phyloP scores from a whole-genome alignment of 2,888 invertebrate species.

The Acholoe squamosa region DNA sequence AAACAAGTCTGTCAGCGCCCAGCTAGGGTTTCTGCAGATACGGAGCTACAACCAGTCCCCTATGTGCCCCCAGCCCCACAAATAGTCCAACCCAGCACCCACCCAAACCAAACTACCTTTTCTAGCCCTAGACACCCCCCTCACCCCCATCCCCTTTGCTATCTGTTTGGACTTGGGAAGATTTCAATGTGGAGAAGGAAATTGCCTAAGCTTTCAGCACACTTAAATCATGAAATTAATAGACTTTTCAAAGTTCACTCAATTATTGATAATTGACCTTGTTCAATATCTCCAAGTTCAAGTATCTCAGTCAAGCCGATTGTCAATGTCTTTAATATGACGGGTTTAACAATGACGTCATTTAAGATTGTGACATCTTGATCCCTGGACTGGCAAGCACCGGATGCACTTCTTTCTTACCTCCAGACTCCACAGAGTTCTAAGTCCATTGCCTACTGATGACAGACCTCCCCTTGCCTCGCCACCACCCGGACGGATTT shows the following conservation, averaged over 20 bases:
- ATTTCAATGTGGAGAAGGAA: too few relatives aligned
- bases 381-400: not conserved
- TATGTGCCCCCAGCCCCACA: not conserved
- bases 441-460: not conserved
- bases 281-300: too few relatives aligned
- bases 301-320: too few relatives aligned
- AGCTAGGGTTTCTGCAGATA: not conserved
- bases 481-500: not conserved
- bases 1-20: conserved; percentile 34
- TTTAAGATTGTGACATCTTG: not conserved
- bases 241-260: too few relatives aligned
- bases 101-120: not conserved
- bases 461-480: not conserved
- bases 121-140: not conserved
- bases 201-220: too few relatives aligned
- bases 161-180: too few relatives aligned
- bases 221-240: too few relatives aligned
- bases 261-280: too few relatives aligned
- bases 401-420: not conserved
- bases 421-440: not conserved
- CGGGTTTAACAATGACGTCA: not conserved
- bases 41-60: not conserved
- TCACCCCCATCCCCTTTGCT: not conserved
- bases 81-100: not conserved
- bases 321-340: too few relatives aligned